Base-by-base conservation (phyloP, 2,888 invertebrate genomes). In the Coelogynopora nodosa region DNA sequence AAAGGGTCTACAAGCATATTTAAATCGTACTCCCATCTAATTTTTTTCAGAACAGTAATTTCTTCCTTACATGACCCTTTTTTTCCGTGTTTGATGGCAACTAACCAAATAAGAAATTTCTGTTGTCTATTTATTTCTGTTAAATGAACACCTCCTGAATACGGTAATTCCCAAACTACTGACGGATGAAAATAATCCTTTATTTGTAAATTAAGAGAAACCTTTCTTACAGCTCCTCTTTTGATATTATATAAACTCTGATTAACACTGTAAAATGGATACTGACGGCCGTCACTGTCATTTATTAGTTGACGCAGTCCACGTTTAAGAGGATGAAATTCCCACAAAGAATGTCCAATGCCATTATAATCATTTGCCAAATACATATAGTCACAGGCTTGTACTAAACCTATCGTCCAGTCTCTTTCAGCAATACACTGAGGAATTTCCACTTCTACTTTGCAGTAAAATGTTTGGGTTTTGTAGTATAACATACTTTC, bases 111-210 rank as follows among this genome's bases (percentile, higher is more conserved):
- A 10, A 87, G 30, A 81, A 87, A 87, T 29, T 87, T 82, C 30
- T 87, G 87, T 26, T 67, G 74, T 2, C 87, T 29, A 80, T 31
- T 84, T 18, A 87, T 87, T 26, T 87, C 86, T 1, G 87, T 87
- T 23, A 87, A 31, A 23, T 80, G 81, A 5, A 87, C 87, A 18
- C 87, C 84, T 0, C 87, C 87, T 30, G 82, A 84, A 81, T 87
- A 87, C 30, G 87, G 87, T 74, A 87, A 74, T 30, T 87, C 84
- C 87, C 87, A 87, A 28, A 88, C 87, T 0, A 87, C 86, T 67
- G 87, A 82, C 0, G 87, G 87, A 23, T 87, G 87, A 88, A 87
- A 87, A 67, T 87, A 87, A 83, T 87, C 87, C 67, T 84, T 87
- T 74, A 87, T 87, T 84, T 87, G 86, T 28, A 87, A 84, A 29